Evolutionary conservation across 2,113 vertebrate species (phyloP).

Genomic region (Aegotheles bennettii): DNA sequence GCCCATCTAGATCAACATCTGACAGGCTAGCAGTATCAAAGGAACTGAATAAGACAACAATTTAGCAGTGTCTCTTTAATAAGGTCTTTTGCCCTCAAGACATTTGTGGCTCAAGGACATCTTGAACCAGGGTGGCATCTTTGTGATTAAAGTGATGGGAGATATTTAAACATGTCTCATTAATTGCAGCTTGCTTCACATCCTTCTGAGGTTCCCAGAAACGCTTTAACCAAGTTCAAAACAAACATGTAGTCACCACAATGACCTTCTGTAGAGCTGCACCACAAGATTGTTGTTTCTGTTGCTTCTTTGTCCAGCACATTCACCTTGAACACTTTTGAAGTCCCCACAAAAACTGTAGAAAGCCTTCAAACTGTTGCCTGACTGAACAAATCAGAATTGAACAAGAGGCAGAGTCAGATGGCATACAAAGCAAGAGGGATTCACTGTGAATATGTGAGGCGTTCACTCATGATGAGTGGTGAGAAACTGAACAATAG

Average conservation of each 20-base stretch:
- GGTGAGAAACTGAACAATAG: neutral
- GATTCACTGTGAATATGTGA: neutral
- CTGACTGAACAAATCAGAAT: neutral
- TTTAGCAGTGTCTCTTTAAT: neutral
- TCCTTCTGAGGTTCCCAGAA: neutral
- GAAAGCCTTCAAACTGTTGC: neutral
- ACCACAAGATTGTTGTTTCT: neutral
- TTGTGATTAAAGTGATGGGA: neutral
- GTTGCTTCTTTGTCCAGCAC: neutral
- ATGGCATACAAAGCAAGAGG: neutral
- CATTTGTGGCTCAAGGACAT: neutral
- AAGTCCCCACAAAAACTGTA: neutral
- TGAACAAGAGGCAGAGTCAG: neutral
- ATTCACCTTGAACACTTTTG: neutral
- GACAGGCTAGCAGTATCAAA: neutral
- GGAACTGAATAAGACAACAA: neutral
- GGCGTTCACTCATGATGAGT: neutral
- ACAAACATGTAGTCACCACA: neutral
- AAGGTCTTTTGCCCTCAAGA: neutral
- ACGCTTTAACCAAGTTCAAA: neutral
- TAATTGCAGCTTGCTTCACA: neutral
- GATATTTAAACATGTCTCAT: neutral
- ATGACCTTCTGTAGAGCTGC: neutral
- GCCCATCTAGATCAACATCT: neutral
- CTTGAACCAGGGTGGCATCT: neutral